Percentiles rank a stretch among this genome's conserved stretches.
These are phyloP conservation scores for Allophyes oxyacanthae DNA, from an alignment of 2,888 invertebrate species.

Conservation along the genomic window DNA sequence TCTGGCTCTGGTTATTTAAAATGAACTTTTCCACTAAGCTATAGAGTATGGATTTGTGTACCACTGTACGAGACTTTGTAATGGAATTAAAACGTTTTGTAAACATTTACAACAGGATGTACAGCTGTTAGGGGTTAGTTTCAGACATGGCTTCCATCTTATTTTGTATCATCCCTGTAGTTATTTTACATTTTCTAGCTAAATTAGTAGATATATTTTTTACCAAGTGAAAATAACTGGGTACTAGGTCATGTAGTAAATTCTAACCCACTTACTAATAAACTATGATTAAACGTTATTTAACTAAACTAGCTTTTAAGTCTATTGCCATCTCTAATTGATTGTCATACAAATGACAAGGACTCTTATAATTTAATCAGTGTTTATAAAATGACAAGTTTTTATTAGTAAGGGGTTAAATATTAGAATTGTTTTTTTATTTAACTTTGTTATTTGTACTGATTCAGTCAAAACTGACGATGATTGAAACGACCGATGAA, in stretches of 20 bases:
- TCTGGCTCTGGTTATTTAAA: constrained; percentile 36
- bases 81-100: constrained; percentile 70
- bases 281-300: too few species aligned
- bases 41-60: constrained; percentile 75
- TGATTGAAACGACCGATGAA: constrained; percentile 31
- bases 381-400: too few species aligned
- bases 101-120: constrained; percentile 61
- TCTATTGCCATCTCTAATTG: too few species aligned
- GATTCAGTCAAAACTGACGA: constrained; percentile 30
- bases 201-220: constrained; percentile 59
- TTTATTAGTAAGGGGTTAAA: too few species aligned
- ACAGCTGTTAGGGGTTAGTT: constrained; percentile 48
- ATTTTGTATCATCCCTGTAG: constrained; percentile 33
- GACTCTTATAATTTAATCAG: too few species aligned
- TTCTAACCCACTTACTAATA: too few species aligned
- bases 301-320: too few species aligned
- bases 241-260: constrained; percentile 55
- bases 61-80: constrained; percentile 70
- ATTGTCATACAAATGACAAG: too few species aligned
- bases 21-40: constrained; percentile 41
- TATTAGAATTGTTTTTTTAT: constrained; percentile 54
- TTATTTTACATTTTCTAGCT: constrained; percentile 46
- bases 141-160: constrained; percentile 40
- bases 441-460: constrained; percentile 49
- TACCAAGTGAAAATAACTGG: constrained; percentile 64